Evolutionary conservation across 1,140 invertebrate genomes (phyloP).

Genomic region (Philotrypesis tridentata): DNA sequence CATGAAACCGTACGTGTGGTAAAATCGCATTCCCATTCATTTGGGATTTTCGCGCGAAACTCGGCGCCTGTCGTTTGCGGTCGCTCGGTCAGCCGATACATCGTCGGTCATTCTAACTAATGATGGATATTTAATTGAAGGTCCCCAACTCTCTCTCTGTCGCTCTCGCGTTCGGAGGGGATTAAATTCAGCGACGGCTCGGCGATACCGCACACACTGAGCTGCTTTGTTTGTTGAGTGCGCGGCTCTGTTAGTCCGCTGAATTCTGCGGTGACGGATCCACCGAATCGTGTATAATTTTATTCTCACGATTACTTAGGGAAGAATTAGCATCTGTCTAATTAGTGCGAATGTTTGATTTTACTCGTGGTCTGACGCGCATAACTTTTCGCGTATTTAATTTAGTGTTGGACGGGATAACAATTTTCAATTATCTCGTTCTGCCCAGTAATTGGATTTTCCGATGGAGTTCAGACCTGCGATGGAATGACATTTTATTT

Average conservation of each 20-base stretch:
- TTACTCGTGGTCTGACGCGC: background rate
- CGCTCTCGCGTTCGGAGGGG: background rate
- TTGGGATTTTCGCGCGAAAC: background rate
- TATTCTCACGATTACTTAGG: background rate
- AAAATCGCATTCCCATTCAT: conserved; percentile 14
- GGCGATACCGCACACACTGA: background rate
- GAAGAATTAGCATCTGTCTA: background rate
- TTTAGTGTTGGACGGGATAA: too few relatives aligned
- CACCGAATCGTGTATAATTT: background rate
- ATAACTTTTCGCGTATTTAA: background rate
- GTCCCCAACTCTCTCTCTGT: too few relatives aligned
- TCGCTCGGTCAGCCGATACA: background rate
- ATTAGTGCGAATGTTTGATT: background rate
- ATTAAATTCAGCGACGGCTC: background rate
- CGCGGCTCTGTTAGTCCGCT: background rate
- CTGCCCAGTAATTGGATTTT: too few relatives aligned
- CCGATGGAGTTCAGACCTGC: too few relatives aligned
- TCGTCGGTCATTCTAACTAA: conserved; percentile 12
- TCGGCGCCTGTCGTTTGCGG: conserved; percentile 9
- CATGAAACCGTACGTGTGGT: background rate
- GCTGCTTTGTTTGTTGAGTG: background rate
- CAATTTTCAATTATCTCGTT: too few relatives aligned
- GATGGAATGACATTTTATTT: too few relatives aligned
- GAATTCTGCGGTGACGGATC: background rate
- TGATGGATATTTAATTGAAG: conserved; percentile 20